Conservation (phyloP, 2,888 invertebrate genomes). For the Andrena haemorrhoa region DNA sequence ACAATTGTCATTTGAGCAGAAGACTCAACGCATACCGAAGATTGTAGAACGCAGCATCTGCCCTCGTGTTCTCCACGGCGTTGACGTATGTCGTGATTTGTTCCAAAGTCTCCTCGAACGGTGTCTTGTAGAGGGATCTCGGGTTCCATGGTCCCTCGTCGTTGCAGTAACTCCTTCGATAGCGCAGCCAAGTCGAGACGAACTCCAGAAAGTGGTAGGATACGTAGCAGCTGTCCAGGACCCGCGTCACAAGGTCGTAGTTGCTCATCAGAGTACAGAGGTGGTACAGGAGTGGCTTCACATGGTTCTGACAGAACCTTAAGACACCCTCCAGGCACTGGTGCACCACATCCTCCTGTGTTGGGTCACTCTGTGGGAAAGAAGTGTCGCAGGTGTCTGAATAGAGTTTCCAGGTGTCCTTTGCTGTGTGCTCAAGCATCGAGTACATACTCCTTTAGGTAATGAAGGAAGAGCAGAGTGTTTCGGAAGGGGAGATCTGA, state of each 20-base stretch:
- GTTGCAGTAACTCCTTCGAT: slow-evolving; percentile 45
- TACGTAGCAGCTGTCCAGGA: slow-evolving; percentile 22
- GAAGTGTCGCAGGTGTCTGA: not conserved
- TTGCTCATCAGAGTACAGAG: slow-evolving; percentile 64
- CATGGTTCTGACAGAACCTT: slow-evolving; percentile 49
- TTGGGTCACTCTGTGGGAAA: slow-evolving; percentile 37
- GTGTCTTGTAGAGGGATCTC: slow-evolving; percentile 51
- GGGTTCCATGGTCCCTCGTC: slow-evolving; percentile 49
- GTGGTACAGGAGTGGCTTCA: slow-evolving; percentile 37
- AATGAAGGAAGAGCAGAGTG: too few species aligned
- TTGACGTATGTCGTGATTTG: slow-evolving; percentile 36
- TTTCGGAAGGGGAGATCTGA: too few species aligned
- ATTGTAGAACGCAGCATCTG: slow-evolving; percentile 9
- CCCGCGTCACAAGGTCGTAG: slow-evolving; percentile 40
- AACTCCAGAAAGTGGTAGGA: slow-evolving; percentile 63
- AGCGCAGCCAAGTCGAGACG: slow-evolving; percentile 63
- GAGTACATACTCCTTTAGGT: not conserved
- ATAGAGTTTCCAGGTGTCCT: not conserved
- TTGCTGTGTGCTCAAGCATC: not conserved
- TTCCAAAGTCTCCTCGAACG: slow-evolving; percentile 57
- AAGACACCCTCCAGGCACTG: slow-evolving; percentile 56
- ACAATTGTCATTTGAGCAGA: not conserved
- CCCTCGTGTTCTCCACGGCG: not conserved
- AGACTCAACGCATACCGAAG: slow-evolving; percentile 54
- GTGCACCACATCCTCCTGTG: slow-evolving; percentile 54